These are phyloP conservation scores for Arizona elegans DNA, from an alignment of 2,113 vertebrate genomes.

Conservation along the genomic window DNA sequence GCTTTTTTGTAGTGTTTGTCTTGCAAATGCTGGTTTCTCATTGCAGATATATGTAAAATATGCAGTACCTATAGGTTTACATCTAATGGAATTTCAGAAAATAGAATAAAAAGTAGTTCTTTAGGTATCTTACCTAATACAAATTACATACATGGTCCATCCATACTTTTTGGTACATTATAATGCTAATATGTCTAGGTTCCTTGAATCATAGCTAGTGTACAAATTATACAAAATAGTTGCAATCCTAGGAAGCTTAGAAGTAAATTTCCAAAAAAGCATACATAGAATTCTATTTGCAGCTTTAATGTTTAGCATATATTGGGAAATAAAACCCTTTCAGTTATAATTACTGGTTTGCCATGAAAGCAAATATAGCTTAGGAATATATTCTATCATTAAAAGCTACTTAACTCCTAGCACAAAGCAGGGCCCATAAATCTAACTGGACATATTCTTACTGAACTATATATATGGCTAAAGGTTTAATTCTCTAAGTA, in stretches of 20 bases:
- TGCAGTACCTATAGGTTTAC: neutral
- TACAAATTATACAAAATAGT: neutral
- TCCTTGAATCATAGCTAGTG: neutral
- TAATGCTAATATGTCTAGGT: neutral
- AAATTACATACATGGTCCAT: rapidly evolving
- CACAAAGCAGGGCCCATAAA: neutral
- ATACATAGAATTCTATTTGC: neutral
- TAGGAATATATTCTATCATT: neutral
- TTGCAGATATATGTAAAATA: neutral
- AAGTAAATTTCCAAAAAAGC: neutral
- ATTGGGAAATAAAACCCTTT: neutral
- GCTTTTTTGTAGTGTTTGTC: neutral
- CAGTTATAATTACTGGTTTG: neutral
- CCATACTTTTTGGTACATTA: neutral
- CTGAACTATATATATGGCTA: neutral
- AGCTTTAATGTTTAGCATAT: neutral
- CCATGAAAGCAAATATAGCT: neutral
- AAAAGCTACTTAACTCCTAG: neutral
- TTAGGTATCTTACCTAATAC: neutral
- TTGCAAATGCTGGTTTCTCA: neutral
- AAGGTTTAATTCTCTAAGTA: neutral
- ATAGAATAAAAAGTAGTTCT: neutral
- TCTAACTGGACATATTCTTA: neutral
- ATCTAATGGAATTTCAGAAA: neutral
- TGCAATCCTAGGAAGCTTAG: neutral